Conservation (phyloP, 2,797 vertebrate genomes). For the Diplodus puntazzo region DNA sequence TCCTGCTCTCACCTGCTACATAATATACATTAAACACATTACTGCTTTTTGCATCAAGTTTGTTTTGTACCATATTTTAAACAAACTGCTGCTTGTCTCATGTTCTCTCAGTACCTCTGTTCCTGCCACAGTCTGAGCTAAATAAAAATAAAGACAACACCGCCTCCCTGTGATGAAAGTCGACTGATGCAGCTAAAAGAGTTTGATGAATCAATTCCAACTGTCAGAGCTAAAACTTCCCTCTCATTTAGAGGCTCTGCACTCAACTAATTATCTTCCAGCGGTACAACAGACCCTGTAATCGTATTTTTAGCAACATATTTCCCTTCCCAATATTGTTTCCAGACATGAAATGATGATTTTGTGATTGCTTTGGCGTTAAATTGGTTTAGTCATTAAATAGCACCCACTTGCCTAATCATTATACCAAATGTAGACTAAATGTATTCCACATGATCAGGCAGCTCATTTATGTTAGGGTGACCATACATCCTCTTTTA, state of each 20-base stretch:
- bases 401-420: background rate
- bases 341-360: background rate
- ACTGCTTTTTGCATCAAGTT: background rate
- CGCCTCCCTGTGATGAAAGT: slow-evolving; percentile 49
- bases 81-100: background rate
- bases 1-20: background rate
- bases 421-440: background rate
- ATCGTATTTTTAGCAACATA: background rate
- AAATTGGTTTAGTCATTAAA: background rate
- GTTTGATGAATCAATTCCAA: background rate
- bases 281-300: background rate
- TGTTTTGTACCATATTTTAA: background rate
- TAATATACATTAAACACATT: background rate
- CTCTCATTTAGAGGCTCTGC: background rate
- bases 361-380: background rate
- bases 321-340: background rate
- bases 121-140: background rate
- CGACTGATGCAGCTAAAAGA: background rate
- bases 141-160: slow-evolving; percentile 34
- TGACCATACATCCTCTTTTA: too few species aligned
- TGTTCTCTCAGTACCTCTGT: background rate
- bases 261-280: background rate
- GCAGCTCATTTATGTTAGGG: background rate
- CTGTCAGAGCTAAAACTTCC: background rate
- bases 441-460: background rate